Base-by-base conservation (phyloP, 2,888 invertebrate species). In the Drosophila acutilabella region DNA sequence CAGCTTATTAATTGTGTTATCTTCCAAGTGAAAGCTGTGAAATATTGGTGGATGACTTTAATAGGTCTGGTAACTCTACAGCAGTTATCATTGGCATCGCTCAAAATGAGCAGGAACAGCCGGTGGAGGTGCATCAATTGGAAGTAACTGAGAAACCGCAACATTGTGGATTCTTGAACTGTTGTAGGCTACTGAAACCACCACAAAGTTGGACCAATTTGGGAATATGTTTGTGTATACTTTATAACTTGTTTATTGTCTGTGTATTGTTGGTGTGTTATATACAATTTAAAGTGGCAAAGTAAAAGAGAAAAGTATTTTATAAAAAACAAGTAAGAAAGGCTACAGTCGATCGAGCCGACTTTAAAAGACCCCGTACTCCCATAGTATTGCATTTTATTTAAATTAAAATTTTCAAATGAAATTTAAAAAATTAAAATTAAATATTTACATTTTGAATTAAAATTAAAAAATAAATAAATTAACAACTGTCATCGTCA, bases 201-300 rank as follows among this genome's bases (percentile, higher is more conserved):
- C 26, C 44, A 3, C 53, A 26, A 0, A 66, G 54, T 13, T 70
- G 67, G 42, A 60, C 26, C 0, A 54, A 10, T 11, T 50, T 71
- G 10, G 45, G 57, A 7, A 40, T 81, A 10, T 30, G 54, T 0
- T 5, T 85, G 10, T 82, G 88, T 20, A 8, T 74, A 10, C 2
- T 65, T 0, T 79, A 74, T 8, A 85, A 85, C 40, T 60, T 53
- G 5, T 60, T 33, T 10, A 62, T 82, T 42, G 13, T 82, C 26
- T 6, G 68, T 4, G 7, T 79, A 4, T 20, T 82, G 42, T 0
- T 81, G 1, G 4, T 44, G 0, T 10, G 18, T 7, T 65, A 33
- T 13, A 23, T 66, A 18, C n/a, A 61, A 7, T 60, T n/a, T 7
- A 68, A 64, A 23, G 14, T 59, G 20, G 13, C 6, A 20, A 42